Evolutionary conservation across 2,888 invertebrate genomes (phyloP).

Genomic region (Podabrus alpinus): DNA sequence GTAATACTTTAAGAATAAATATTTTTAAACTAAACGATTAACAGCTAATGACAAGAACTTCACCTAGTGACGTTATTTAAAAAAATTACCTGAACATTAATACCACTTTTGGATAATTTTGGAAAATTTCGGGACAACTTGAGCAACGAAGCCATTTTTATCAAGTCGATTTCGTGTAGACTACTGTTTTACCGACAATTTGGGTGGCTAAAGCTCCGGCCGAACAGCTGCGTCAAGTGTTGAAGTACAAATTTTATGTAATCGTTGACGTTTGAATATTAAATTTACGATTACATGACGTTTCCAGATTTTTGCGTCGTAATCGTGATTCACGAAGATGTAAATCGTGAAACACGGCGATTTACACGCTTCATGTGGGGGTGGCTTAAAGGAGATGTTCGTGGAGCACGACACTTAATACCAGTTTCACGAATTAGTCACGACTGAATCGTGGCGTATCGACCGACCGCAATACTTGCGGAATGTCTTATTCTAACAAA

Average conservation of each 20-base stretch:
- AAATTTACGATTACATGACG: neutral
- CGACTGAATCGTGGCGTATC: neutral
- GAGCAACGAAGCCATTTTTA: slow-evolving; percentile 52
- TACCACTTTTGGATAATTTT: slow-evolving; percentile 51
- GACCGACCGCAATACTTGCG: neutral
- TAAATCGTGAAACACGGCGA: neutral
- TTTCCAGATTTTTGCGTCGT: neutral
- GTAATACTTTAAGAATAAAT: neutral
- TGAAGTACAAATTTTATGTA: neutral
- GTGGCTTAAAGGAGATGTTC: neutral
- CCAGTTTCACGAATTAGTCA: neutral
- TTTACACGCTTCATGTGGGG: neutral
- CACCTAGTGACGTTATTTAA: neutral
- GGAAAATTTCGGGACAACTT: slow-evolving; percentile 51
- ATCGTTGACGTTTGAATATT: too few species aligned
- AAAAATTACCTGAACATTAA: slow-evolving; percentile 47
- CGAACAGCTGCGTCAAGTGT: neutral
- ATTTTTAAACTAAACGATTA: neutral
- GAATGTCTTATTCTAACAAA: neutral
- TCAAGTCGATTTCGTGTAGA: neutral
- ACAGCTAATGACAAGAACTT: neutral
- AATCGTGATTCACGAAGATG: neutral
- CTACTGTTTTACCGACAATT: neutral
- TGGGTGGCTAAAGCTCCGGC: neutral
- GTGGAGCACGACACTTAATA: neutral